Evolutionary conservation across 2,797 vertebrate genomes (phyloP).

Genomic region (Todus mexicanus): DNA sequence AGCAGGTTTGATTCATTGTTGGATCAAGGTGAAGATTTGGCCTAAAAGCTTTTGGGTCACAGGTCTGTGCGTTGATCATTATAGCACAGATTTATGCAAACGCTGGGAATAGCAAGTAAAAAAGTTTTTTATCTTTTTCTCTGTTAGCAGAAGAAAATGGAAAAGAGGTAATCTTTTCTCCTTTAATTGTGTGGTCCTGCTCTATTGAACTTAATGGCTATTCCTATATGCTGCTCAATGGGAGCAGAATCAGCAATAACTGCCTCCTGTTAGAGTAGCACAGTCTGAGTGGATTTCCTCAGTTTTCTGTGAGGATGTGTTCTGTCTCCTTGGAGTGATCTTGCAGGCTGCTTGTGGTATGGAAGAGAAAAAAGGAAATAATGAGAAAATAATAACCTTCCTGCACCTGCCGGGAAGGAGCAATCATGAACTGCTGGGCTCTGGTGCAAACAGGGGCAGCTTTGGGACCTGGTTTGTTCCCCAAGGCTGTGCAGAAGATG

Average conservation of each 20-base stretch:
- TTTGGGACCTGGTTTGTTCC: neutral
- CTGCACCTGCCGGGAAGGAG: neutral
- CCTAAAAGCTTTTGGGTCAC: neutral
- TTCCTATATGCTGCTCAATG: neutral
- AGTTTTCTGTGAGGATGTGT: neutral
- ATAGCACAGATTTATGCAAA: neutral
- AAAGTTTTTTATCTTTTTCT: neutral
- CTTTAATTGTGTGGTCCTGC: conserved; percentile 6
- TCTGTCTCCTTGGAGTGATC: neutral
- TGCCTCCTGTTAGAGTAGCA: neutral
- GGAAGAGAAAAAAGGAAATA: neutral
- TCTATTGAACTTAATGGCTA: conserved; percentile 14
- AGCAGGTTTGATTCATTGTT: neutral
- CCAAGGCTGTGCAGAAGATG: neutral
- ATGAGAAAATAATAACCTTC: neutral
- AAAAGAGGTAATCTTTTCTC: conserved; percentile 1
- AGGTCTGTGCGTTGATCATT: neutral
- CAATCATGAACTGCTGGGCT: neutral
- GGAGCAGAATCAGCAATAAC: neutral
- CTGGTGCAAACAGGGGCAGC: accelerated
- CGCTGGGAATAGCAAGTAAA: neutral
- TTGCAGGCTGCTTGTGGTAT: neutral
- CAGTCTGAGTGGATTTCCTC: neutral
- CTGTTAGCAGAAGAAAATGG: conserved; percentile 16
- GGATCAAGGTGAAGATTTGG: neutral